Base-by-base conservation (phyloP, 2,113 vertebrate genomes). In the Clinocottus analis region DNA sequence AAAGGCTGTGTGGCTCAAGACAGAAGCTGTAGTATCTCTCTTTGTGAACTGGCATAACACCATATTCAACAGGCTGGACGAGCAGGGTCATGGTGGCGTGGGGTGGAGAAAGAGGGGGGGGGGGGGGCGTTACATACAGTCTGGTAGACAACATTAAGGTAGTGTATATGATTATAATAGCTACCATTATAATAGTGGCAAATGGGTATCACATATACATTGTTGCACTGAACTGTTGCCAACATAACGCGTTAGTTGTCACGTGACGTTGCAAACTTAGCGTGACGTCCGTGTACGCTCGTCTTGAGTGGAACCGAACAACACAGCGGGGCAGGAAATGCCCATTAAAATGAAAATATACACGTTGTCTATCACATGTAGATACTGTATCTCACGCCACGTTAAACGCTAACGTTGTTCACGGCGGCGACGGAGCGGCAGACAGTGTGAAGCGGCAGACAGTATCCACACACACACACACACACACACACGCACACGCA, bases 41-140 rank as follows among this genome's bases (percentile, higher is more conserved):
- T 47, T 8, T 33, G 27, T 23, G 41, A 79, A 64, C 43, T 23
- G 43, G 71, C 73, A 75, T 77, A 61, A 72, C 62, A 76, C n/a
- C 25, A 53, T 61, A 80, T 87, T 89, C 87, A 91, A 87, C 86
- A 89, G 87, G 86, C 79, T 87, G 82, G 55, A 63, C 7, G 64
- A 13, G 29, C 61, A 33, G 67, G 41, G 41, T 53, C 49, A 55
- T 43, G 31, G 79, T 33, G 53, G n/a, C 53, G 12, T 53, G 63
- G 60, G 21, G 21, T 37, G 29, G 33, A 58, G 0, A 27, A 49
- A 39, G 7, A 35, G 7, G 27, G 3, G 31, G 0, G 23, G 9
- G 23, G 16, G 37, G 7, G 6, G 9, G 47, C 9, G 21, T 64
- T 31, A 31, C 2, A 31, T 21, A 59, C 61, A 71, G 33, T 3